phyloP scores from a whole-genome alignment of 2,888 invertebrate species.

The Rhamphomyia laevipes region DNA sequence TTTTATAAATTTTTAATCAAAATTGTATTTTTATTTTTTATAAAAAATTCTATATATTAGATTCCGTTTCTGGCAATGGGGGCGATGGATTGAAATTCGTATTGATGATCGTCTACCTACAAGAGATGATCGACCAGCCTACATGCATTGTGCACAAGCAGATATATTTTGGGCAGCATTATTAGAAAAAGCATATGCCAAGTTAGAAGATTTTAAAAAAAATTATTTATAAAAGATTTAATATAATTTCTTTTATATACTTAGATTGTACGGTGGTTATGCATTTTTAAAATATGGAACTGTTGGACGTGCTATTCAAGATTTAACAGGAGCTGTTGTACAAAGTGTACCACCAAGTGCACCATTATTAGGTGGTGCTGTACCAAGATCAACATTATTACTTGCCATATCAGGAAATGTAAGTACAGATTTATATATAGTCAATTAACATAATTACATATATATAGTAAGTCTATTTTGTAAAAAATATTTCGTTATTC shows the following conservation, averaged over 20 bases:
- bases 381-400: constrained; percentile 56
- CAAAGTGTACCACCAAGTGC: constrained; percentile 44
- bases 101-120: constrained; percentile 68
- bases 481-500: no score
- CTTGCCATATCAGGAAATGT: constrained; percentile 53
- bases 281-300: constrained; percentile 50
- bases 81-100: constrained; percentile 61
- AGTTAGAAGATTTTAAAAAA: constrained; percentile 40
- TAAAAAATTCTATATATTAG: constrained; percentile 35
- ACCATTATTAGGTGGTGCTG: constrained; percentile 48
- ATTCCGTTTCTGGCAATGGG: constrained; percentile 71
- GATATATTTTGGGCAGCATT: constrained; percentile 65
- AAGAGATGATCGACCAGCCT: constrained; percentile 50
- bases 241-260: neutral
- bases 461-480: no score
- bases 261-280: constrained; percentile 57
- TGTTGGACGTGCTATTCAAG: constrained; percentile 57
- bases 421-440: constrained; percentile 20
- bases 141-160: constrained; percentile 40
- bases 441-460: neutral
- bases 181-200: constrained; percentile 71
- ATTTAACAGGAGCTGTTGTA: constrained; percentile 62
- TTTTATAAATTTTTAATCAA: neutral
- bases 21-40: neutral
- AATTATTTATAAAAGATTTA: neutral